Evolutionary conservation across 2,797 vertebrate species (phyloP).

Genomic region (Falco berigora): DNA sequence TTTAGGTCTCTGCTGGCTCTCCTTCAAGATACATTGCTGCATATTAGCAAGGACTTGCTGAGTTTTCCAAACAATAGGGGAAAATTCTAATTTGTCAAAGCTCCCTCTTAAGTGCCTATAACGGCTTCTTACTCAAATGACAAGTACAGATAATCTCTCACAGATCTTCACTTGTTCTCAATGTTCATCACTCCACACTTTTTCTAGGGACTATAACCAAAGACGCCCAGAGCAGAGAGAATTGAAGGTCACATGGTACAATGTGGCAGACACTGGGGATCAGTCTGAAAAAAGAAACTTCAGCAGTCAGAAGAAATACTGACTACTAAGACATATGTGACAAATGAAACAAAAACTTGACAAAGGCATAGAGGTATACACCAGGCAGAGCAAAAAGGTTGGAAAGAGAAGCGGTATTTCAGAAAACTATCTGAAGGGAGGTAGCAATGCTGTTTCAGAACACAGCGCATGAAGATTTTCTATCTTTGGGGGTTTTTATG

Average conservation of each 20-base stretch:
- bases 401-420: neutral
- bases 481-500: neutral
- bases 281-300: neutral
- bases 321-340: neutral
- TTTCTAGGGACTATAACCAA: neutral
- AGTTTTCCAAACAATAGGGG: neutral
- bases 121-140: neutral
- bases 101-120: neutral
- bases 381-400: neutral
- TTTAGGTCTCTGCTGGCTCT: neutral
- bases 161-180: neutral
- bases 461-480: fast-evolving
- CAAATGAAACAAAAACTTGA: neutral
- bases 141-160: neutral
- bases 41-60: neutral
- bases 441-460: fast-evolving
- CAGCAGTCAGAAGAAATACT: neutral
- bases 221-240: neutral
- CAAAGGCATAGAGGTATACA: neutral
- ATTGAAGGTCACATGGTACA: fast-evolving
- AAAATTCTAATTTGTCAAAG: neutral
- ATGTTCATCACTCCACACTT: neutral
- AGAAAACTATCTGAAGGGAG: neutral
- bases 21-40: neutral
- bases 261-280: neutral